phyloP scores from a whole-genome alignment of 2,797 vertebrate genomes.

The Sciaenops ocellatus region DNA sequence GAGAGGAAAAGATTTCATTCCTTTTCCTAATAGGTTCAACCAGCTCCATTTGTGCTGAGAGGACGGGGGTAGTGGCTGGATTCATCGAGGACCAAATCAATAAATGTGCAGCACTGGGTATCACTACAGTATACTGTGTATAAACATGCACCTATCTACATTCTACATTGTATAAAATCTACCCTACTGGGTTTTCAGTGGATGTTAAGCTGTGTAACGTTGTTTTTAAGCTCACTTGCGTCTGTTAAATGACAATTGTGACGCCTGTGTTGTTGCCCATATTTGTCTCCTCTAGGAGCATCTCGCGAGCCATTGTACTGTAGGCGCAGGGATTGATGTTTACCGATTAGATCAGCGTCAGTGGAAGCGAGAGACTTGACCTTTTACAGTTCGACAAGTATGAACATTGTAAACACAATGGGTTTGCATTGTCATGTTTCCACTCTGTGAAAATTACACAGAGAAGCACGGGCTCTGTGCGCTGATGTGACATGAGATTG shows the following conservation, averaged over 20 bases:
- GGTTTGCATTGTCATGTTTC: conserved; percentile 73
- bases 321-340: conserved; percentile 66
- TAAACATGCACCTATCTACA: conserved; percentile 10
- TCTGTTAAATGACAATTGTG: conserved; percentile 30
- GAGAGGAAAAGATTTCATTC: neutral
- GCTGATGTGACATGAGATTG: conserved; percentile 56
- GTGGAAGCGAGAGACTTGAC: conserved; percentile 72
- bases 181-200: neutral
- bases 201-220: conserved; percentile 10
- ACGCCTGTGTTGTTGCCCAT: conserved; percentile 2
- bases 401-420: conserved; percentile 75
- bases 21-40: conserved; percentile 2
- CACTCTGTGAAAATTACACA: conserved; percentile 57
- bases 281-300: conserved; percentile 47
- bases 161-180: conserved; percentile 1
- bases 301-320: conserved; percentile 47
- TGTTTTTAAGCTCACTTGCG: conserved; percentile 21
- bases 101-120: conserved; percentile 20
- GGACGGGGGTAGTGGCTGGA: conserved; percentile 1
- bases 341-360: conserved; percentile 71
- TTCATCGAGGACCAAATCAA: conserved; percentile 31
- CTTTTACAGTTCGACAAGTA: conserved; percentile 78
- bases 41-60: conserved; percentile 10
- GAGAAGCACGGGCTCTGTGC: conserved; percentile 28
- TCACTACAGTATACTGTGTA: neutral